phyloP scores from a whole-genome alignment of 2,797 vertebrate genomes.

The Propithecus deckenii region DNA sequence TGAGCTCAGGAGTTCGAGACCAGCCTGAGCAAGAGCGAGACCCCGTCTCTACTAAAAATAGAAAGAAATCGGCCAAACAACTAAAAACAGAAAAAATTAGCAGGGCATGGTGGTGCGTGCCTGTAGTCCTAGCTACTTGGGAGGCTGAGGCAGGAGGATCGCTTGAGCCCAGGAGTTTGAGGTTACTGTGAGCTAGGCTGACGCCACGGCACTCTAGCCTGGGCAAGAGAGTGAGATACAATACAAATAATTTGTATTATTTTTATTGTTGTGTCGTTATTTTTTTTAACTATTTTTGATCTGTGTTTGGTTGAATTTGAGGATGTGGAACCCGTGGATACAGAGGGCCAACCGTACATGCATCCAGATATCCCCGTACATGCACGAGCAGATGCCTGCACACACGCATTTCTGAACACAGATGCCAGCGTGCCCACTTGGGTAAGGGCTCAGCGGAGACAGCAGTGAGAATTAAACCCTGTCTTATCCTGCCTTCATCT shows the following conservation, averaged over 20 bases:
- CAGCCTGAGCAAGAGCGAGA: too few relatives aligned
- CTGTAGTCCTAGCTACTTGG: too few relatives aligned
- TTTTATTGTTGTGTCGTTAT: neutral
- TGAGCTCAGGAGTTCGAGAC: too few relatives aligned
- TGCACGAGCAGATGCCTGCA: fast-evolving
- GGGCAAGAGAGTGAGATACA: too few relatives aligned
- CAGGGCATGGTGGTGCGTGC: too few relatives aligned
- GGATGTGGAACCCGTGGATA: neutral
- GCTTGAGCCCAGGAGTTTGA: too few relatives aligned
- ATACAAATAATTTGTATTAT: neutral
- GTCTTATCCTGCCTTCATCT: neutral
- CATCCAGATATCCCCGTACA: neutral
- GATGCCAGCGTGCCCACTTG: neutral
- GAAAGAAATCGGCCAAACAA: too few relatives aligned
- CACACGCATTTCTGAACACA: neutral
- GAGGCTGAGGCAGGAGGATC: too few relatives aligned
- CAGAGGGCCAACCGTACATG: fast-evolving
- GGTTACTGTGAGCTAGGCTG: too few relatives aligned
- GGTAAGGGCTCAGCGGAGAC: neutral
- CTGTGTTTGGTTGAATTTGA: neutral
- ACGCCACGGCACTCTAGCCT: too few relatives aligned
- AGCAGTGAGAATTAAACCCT: neutral
- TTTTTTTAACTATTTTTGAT: neutral
- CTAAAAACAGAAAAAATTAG: too few relatives aligned
- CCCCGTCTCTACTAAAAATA: too few relatives aligned